A percentile compares a stretch with the other conserved stretches of the same genome.
These are phyloP conservation scores for Xiphias gladius DNA, from an alignment of 2,113 vertebrate species.

Conservation along the genomic window DNA sequence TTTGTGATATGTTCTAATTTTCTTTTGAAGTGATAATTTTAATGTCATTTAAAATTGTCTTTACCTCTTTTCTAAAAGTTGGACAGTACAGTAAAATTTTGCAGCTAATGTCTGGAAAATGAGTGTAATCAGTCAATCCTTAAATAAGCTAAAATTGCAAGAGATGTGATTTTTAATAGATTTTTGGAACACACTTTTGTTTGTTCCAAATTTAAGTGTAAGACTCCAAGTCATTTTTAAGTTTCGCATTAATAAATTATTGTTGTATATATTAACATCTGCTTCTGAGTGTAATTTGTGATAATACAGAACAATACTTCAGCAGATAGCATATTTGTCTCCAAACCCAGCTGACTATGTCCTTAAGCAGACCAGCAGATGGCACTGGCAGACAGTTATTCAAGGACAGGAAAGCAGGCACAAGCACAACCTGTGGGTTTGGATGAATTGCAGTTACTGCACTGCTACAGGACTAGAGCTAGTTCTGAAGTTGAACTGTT, in stretches of 20 bases:
- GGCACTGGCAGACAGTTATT: constrained; percentile 41
- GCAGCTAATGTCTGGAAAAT: not conserved
- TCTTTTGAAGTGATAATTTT: not conserved
- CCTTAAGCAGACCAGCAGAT: constrained; percentile 51
- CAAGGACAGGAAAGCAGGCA: not conserved
- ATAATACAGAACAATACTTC: not conserved
- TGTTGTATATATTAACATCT: not conserved
- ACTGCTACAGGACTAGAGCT: not conserved
- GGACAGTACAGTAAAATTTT: not conserved
- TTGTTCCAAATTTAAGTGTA: not conserved
- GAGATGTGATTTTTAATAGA: not conserved
- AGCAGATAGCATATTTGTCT: not conserved
- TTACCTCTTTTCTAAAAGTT: not conserved
- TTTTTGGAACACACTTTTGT: not conserved
- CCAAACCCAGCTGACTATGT: not conserved
- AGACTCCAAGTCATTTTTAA: not conserved
- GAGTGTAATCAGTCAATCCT: constrained; percentile 8
- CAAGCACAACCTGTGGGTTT: not conserved
- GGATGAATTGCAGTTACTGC: not conserved
- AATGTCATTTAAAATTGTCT: not conserved
- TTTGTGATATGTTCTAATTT: not conserved
- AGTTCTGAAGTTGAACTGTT: not conserved
- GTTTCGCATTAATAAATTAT: constrained; percentile 24
- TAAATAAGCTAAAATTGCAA: not conserved
- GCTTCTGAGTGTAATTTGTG: not conserved